Base-by-base conservation (phyloP, 2,113 vertebrate genomes). In the Carassius auratus region DNA sequence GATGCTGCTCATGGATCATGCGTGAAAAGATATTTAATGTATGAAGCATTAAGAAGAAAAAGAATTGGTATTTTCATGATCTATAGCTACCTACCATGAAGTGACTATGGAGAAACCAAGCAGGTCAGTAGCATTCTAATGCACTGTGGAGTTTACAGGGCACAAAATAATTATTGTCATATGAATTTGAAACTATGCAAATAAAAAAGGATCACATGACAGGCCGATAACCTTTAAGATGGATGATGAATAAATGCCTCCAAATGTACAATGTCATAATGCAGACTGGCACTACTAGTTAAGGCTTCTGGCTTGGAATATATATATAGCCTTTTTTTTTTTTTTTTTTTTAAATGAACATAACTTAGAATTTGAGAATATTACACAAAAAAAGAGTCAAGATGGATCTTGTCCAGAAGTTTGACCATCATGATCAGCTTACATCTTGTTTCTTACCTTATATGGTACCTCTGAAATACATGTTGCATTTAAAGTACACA, bases 391-490 rank as follows among this genome's bases (percentile, higher is more conserved):
- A 73, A 62, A 2, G 2, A 62, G 45, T 42, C 36, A 81, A 81
- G 30, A 42, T 30, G 23, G 61, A 55, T 55, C 17, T 19, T 55
- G 4, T 10, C 8, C 7, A 50, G 7, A 81, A 0, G 1, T 17
- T 38, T 68, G 3, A 17, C 3, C 36, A 26, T 66, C 3, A 9
- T 48, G n/a, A 26, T 21, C 14, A 52, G 26, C 42, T 33, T 26
- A n/a, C 45, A 8, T 55, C 23, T 52, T 36, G 45, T 52, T 69
- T 50, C 42, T 33, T 21, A 33, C 45, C 42, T 52, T 69, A 50
- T 13, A 69, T 68, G 62, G 79, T 66, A 48, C 38, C 42, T 64
- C 59, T 64, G 13, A 80, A 38, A 33, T 38, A 33, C 33, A 80
- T 13, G 14, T 50, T 33, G 14, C 8, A 36, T 52, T 42, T 55